These are phyloP conservation scores for Gymnogyps californianus DNA, from an alignment of 2,113 vertebrate species.

Conservation along the genomic window DNA sequence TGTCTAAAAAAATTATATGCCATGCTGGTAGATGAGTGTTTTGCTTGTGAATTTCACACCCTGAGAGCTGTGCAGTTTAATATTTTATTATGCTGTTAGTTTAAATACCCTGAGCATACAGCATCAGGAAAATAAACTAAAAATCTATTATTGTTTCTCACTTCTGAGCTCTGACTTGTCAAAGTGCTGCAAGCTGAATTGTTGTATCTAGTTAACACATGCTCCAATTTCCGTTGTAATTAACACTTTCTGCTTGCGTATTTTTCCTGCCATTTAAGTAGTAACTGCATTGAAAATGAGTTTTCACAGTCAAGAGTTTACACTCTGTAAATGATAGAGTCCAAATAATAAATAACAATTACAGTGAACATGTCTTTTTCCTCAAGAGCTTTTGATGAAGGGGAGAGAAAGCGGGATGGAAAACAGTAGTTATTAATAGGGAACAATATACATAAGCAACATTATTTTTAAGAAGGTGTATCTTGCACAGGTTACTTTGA, in stretches of 20 bases:
- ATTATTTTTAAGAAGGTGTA: neutral
- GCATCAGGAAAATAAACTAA: constrained; percentile 48
- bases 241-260: constrained; percentile 27
- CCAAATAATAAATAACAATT: neutral
- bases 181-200: constrained; percentile 43
- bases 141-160: constrained; percentile 47
- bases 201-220: constrained; percentile 51
- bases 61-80: constrained; percentile 41
- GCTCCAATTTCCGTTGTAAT: constrained; percentile 39
- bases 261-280: neutral
- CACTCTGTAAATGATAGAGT: neutral
- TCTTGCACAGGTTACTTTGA: neutral
- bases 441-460: neutral
- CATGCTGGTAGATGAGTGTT: constrained; percentile 18
- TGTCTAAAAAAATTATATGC: constrained; percentile 59
- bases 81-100: constrained; percentile 52
- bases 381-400: neutral
- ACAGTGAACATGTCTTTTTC: neutral
- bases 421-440: neutral
- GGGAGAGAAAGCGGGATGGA: neutral
- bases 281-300: neutral
- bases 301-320: neutral
- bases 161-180: constrained; percentile 25
- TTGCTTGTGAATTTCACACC: constrained; percentile 58
- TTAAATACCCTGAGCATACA: constrained; percentile 38